phyloP scores from a whole-genome alignment of 1,140 invertebrate species.

The Caerostris extrusa region DNA sequence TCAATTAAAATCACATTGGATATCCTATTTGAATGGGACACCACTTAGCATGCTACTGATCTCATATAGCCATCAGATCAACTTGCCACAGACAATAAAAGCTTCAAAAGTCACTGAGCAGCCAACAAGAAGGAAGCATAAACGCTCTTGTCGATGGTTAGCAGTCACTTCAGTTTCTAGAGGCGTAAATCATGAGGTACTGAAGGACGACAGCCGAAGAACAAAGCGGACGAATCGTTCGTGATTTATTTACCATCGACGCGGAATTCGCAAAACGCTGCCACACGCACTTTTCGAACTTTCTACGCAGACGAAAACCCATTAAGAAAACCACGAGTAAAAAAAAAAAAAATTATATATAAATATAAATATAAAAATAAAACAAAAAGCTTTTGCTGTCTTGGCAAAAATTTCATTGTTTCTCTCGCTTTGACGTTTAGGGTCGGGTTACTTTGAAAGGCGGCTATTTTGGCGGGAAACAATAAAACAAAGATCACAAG shows the following conservation, averaged over 20 bases:
- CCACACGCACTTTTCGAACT: background rate
- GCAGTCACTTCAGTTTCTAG: background rate
- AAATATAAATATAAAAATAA: background rate
- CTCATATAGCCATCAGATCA: background rate
- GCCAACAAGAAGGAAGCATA: background rate
- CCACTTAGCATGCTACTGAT: background rate
- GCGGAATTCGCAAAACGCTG: background rate
- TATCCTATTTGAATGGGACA: background rate
- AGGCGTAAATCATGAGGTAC: background rate
- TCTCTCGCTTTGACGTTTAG: constrained; percentile 10
- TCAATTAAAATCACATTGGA: background rate
- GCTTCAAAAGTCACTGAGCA: background rate
- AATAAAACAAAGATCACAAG: background rate
- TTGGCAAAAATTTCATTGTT: constrained; percentile 23
- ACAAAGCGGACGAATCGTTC: background rate
- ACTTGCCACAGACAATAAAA: background rate
- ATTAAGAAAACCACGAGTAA: background rate
- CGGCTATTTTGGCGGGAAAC: background rate
- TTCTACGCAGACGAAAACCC: background rate
- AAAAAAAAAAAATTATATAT: background rate
- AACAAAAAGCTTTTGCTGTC: background rate
- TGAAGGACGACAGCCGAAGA: background rate
- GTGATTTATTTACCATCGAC: background rate
- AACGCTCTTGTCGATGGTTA: background rate
- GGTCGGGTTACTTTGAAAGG: background rate